These are phyloP conservation scores for Alectoris magna DNA, from an alignment of 2,797 vertebrate genomes.

Conservation along the genomic window DNA sequence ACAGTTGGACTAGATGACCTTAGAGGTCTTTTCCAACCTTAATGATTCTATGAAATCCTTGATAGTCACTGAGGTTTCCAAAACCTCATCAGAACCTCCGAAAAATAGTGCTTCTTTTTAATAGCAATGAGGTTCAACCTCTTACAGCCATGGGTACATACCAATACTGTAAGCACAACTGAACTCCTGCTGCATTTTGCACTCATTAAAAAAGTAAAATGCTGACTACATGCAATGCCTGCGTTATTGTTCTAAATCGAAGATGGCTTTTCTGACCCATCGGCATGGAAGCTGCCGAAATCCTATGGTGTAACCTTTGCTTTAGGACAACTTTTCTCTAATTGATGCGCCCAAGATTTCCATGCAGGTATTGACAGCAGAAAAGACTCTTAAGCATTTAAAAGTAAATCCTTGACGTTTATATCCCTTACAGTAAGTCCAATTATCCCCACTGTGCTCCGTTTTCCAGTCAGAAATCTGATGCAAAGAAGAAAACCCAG, in stretches of 20 bases:
- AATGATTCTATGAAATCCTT: constrained; percentile 44
- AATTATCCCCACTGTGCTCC: neutral
- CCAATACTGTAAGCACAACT: constrained; percentile 33
- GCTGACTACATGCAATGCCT: neutral
- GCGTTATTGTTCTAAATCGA: neutral
- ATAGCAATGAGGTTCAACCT: constrained; percentile 48
- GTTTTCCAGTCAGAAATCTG: neutral
- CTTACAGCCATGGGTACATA: constrained; percentile 44
- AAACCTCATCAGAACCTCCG: constrained; percentile 52
- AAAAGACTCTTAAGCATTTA: constrained; percentile 27
- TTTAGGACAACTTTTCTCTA: neutral
- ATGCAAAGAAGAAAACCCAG: neutral
- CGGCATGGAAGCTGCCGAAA: constrained; percentile 6
- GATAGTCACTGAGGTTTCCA: constrained; percentile 57
- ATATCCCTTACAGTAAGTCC: neutral
- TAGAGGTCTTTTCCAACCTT: too few relatives aligned
- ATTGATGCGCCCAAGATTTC: neutral
- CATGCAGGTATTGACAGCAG: neutral
- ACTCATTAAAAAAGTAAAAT: neutral
- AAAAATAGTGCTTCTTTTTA: constrained; percentile 61
- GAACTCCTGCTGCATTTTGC: neutral
- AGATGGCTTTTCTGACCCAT: neutral
- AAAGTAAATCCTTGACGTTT: constrained; percentile 35
- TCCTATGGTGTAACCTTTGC: neutral
- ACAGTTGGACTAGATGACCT: too few relatives aligned